Base-by-base conservation (phyloP, 2,113 vertebrate species). In the Galeopterus variegatus region DNA sequence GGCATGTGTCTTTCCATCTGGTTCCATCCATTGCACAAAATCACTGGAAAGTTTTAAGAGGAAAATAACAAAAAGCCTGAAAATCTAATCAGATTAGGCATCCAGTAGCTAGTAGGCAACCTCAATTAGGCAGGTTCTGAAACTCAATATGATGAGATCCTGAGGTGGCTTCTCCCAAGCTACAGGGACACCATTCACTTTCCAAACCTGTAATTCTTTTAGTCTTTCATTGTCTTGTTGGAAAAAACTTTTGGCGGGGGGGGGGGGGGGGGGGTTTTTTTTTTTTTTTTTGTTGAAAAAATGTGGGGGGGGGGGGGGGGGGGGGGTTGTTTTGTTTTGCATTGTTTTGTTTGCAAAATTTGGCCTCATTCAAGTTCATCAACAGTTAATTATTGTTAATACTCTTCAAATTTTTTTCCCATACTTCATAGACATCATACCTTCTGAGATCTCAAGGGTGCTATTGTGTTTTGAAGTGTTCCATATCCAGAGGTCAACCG, bases 281-380 rank as follows among this genome's bases (percentile, higher is more conserved):
- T 41, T 3, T 4, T 86, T 69, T 64, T n/a, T n/a, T n/a, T n/a
- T n/a, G n/a, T n/a, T n/a, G n/a, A n/a, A n/a, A n/a, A n/a, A n/a
- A n/a, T n/a, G n/a, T n/a, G n/a, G n/a, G n/a, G n/a, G n/a, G n/a
- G n/a, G n/a, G n/a, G n/a, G n/a, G n/a, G n/a, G n/a, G 50, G 64
- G 9, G 45, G 75, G 60, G 24, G 41, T 24, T 85, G 28, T 52
- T 14, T 60, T 41, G 41, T 4, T 86, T 69, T 64, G 9, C 45
- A n/a, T 45, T 69, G 36, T 9, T 72, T 26, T 52, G 2, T 31
- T n/a, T 31, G 21, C 31, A 86, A 90, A 85, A 82, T 72, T 48
- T 70, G 31, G 11, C 24, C 54, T 84, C 28, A 28, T 65, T 95
- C 28, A 92, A 95, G 33, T 95, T 92, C 92, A 84, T 92, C 28